Base-by-base conservation (phyloP, 2,888 invertebrate species). In the Ectemnius continuus region DNA sequence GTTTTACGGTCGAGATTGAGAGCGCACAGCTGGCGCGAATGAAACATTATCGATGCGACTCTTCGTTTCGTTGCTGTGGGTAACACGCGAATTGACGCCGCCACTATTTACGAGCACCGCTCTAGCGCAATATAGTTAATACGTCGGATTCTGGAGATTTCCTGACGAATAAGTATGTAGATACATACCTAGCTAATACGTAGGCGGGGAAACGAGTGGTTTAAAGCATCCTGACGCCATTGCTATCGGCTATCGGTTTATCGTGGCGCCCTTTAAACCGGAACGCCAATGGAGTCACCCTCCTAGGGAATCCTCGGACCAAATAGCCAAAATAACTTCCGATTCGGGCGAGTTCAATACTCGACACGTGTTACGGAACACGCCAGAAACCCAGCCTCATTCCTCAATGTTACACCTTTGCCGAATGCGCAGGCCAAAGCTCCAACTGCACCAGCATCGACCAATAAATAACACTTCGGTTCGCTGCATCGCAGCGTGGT, bases 301-400 rank as follows among this genome's bases (percentile, higher is more conserved):
- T 59, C 70, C 61, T 61, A 76, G 74, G 74, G 74, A 73, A 80
- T 80, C 73, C 61, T 36, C 64, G 18, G 59, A 67, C 52, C 72
- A 68, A 81, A 81, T 81, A 78, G 72, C 73, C 77, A 72, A 77
- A 75, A 78, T 81, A 79, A 76, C 76, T 77, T 69, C 75, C 79
- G 81, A 71, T 77, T 72, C 62, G 61, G 68, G 47, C 75, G 71
- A 60, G 67, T 60, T 70, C 68, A 26, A 23, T 64, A 59, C 26
- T 20, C 57, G 46, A 57, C 68, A 72, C 71, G 80, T 78, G 75
- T 75, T 67, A 36, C 56, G 11, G 23, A 20, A 28, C 56, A 63
- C 28, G 36, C 57, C 47, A 20, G 46, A 26, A n/a, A 61, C 16
- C 57, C 20, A 59, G 47, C 26, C 58, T 28, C 61, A 16, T 58